Conservation (phyloP, 2,113 vertebrate species). For the Anser brachyrhynchus region DNA sequence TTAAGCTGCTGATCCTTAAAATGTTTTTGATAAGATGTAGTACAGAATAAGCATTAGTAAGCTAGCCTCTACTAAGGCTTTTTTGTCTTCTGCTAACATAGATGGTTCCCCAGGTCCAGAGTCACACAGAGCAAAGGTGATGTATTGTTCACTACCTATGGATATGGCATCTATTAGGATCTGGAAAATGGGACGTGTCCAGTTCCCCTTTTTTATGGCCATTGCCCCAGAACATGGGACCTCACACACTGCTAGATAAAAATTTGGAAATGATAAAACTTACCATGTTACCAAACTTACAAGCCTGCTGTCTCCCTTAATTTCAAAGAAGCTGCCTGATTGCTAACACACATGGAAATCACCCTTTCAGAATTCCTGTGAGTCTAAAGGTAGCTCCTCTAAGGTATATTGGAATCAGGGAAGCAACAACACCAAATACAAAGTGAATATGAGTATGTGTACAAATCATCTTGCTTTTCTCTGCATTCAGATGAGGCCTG, state of each 20-base stretch:
- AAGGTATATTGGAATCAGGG: neutral
- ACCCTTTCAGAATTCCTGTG: neutral
- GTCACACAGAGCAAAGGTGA: neutral
- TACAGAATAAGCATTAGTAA: neutral
- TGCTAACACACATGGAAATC: neutral
- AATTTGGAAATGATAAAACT: neutral
- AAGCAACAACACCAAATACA: neutral
- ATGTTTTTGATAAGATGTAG: neutral
- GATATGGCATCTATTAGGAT: neutral
- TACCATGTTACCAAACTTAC: neutral
- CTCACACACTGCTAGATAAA: neutral
- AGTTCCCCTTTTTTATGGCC: neutral
- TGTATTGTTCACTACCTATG: neutral
- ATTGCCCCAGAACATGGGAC: neutral
- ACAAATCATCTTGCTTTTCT: neutral
- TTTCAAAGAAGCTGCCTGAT: neutral
- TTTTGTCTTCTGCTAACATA: neutral
- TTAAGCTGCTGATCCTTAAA: conserved; percentile 37
- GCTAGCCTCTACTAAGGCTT: neutral
- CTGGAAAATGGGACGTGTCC: neutral
- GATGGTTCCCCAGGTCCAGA: neutral
- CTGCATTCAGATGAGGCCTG: neutral
- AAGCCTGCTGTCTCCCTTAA: neutral
- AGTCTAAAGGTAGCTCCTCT: neutral
- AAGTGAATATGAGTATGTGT: neutral